A percentile compares a stretch with the other conserved stretches of the same genome.
Evolutionary conservation across 2,113 vertebrate genomes (phyloP).

Genomic region (Cynopterus brachyotis): DNA sequence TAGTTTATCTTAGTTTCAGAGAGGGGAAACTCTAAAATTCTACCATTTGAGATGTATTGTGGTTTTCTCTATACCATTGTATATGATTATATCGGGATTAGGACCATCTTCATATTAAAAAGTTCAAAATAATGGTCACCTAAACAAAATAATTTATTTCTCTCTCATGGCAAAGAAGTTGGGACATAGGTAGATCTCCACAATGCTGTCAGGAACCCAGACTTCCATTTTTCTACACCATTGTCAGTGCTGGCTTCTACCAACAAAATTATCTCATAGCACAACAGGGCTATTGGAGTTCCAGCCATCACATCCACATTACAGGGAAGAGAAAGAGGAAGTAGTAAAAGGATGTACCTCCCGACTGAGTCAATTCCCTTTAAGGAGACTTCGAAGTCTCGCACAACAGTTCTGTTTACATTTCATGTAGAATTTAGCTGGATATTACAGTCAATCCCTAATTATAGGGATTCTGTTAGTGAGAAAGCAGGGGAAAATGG

Average conservation of each 20-base stretch:
- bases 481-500: neutral
- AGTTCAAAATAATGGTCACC: neutral
- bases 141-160: conserved; percentile 23
- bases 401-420: neutral
- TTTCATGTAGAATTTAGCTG: conserved; percentile 32
- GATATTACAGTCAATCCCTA: neutral
- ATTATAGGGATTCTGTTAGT: neutral
- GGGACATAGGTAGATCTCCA: neutral
- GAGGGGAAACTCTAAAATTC: neutral
- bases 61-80: conserved; percentile 14
- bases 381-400: neutral
- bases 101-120: neutral
- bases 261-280: neutral
- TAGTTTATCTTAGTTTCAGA: conserved; percentile 33
- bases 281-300: neutral
- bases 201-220: neutral
- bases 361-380: neutral
- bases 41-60: neutral
- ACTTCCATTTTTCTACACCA: neutral
- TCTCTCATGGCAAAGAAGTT: neutral
- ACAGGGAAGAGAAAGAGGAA: neutral
- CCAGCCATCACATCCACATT: neutral
- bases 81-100: neutral
- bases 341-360: neutral
- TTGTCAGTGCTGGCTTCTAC: neutral